Percentiles rank a stretch among this genome's conserved stretches.
Evolutionary conservation across 2,888 invertebrate species (phyloP).

Genomic region (Cephus sareptanus): DNA sequence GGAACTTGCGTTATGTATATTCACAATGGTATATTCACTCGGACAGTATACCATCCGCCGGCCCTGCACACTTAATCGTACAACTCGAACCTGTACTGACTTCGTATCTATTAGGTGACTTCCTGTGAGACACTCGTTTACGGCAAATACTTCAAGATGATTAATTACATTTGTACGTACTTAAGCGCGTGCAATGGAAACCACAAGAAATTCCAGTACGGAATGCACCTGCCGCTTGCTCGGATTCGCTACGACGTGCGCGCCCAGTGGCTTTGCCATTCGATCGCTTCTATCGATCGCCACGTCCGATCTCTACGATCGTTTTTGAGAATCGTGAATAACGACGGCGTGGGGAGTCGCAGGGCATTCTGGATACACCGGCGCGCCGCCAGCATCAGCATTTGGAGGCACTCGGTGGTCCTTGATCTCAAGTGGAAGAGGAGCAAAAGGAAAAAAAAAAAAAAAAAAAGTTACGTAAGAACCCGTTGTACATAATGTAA

Average conservation of each 20-base stretch:
- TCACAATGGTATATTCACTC: background rate
- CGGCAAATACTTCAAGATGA: background rate
- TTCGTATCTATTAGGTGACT: background rate
- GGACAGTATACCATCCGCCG: background rate
- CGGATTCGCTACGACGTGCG: background rate
- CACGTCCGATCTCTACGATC: background rate
- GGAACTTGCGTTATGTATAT: background rate
- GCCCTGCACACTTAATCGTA: background rate
- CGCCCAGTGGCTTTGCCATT: background rate
- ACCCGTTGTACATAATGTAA: conserved; percentile 16
- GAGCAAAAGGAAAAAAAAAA: background rate
- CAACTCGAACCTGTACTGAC: background rate
- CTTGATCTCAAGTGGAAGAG: conserved; percentile 13
- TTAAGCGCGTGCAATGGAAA: background rate
- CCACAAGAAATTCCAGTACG: background rate
- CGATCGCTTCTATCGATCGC: background rate
- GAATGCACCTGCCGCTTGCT: background rate
- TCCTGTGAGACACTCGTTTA: background rate
- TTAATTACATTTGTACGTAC: background rate
- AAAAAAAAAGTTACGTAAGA: background rate
- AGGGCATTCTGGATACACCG: background rate
- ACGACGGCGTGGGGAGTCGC: background rate
- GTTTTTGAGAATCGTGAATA: background rate
- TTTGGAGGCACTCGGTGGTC: background rate
- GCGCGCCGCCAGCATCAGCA: background rate